A percentile compares a stretch with the other conserved stretches of the same genome.
Conservation (phyloP, 1,140 invertebrate genomes). For the Saccostrea cuccullata region DNA sequence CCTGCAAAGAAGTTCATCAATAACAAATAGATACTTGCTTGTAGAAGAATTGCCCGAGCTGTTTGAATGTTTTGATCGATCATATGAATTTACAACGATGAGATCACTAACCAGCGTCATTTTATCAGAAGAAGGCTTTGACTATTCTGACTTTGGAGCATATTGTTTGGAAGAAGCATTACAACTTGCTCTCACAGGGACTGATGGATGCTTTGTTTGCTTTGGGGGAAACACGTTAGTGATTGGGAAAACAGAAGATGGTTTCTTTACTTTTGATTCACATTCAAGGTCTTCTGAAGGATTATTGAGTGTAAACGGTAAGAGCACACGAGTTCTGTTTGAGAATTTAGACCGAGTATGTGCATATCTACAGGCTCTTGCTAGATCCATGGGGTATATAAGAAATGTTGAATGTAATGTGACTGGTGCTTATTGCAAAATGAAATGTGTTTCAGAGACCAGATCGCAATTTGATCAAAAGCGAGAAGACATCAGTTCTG, state of each 20-base stretch:
- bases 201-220: not conserved
- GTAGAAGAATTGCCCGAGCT: slow-evolving; percentile 1
- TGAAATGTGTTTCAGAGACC: too few relatives aligned
- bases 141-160: not conserved
- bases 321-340: not conserved
- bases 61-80: not conserved
- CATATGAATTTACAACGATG: not conserved
- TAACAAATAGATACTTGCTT: not conserved
- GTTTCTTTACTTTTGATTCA: slow-evolving; percentile 4
- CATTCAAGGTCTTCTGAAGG: not conserved
- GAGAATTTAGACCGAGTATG: not conserved
- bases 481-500: too few relatives aligned
- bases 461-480: too few relatives aligned
- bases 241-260: not conserved
- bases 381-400: not conserved
- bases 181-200: not conserved
- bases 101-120: not conserved
- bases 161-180: not conserved
- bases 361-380: not conserved
- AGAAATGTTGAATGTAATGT: not conserved
- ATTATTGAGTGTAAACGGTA: not conserved
- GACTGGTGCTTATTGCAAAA: not conserved
- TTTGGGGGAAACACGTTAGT: not conserved
- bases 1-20: not conserved
- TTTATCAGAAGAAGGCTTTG: not conserved